phyloP scores from a whole-genome alignment of 2,888 invertebrate genomes.

The Synanthedon formicaeformis region DNA sequence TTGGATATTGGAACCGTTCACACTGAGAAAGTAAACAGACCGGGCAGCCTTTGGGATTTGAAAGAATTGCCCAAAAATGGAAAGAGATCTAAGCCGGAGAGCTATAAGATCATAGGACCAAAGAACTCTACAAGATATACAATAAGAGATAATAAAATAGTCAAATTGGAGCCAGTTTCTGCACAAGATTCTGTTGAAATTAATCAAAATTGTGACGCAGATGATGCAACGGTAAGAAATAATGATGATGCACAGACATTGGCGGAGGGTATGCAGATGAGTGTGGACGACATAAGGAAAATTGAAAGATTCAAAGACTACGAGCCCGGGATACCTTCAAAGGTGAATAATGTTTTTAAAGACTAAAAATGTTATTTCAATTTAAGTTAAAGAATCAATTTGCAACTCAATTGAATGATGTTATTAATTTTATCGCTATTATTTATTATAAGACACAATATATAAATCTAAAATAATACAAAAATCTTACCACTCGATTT shows the following conservation, averaged over 20 bases:
- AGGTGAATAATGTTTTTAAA: slow-evolving; percentile 27
- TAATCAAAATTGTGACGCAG: slow-evolving; percentile 31
- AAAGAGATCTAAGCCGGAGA: slow-evolving; percentile 11
- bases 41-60: slow-evolving; percentile 58
- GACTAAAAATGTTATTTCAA: neutral
- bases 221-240: slow-evolving; percentile 45
- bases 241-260: slow-evolving; percentile 44
- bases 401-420: too few relatives aligned
- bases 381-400: too few relatives aligned
- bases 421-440: too few relatives aligned
- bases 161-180: slow-evolving; percentile 40
- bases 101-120: slow-evolving; percentile 27
- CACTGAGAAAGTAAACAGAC: slow-evolving; percentile 13
- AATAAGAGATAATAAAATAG: slow-evolving; percentile 59
- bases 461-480: too few relatives aligned
- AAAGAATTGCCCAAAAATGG: slow-evolving; percentile 24
- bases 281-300: slow-evolving; percentile 62
- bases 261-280: slow-evolving; percentile 59
- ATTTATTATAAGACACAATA: too few relatives aligned
- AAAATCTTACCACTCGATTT: too few relatives aligned
- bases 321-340: slow-evolving; percentile 61
- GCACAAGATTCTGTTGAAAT: slow-evolving; percentile 8
- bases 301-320: slow-evolving; percentile 67
- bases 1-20: slow-evolving; percentile 15
- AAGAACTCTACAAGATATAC: slow-evolving; percentile 58